Conservation (phyloP, 2,888 invertebrate species). For the Agrenia bidenticulata region DNA sequence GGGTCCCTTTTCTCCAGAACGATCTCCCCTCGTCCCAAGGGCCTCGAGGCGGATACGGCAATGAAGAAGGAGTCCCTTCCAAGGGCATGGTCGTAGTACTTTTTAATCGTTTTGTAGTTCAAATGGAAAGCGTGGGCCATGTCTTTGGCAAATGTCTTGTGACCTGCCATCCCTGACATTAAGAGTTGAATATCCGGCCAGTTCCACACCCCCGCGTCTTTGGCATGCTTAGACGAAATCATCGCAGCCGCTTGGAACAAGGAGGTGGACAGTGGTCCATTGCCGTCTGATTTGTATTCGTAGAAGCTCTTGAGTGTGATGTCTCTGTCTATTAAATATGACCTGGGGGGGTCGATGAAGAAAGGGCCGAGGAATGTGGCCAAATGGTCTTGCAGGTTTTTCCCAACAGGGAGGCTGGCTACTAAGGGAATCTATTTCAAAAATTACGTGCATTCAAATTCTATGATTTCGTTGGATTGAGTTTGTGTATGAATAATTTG, state of each 20-base stretch:
- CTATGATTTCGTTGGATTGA: not conserved
- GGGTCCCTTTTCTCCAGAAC: conserved; percentile 36
- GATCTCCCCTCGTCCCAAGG: conserved; percentile 37
- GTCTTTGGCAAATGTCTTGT: conserved; percentile 38
- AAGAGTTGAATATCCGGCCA: conserved; percentile 44
- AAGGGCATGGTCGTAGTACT: conserved; percentile 33
- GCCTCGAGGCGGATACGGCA: conserved; percentile 33
- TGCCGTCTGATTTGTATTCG: conserved; percentile 42
- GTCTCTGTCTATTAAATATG: conserved; percentile 41
- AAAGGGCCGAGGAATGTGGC: conserved; percentile 30
- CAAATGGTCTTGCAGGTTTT: conserved; percentile 29
- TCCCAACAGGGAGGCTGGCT: conserved; percentile 28
- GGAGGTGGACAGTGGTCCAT: conserved; percentile 34
- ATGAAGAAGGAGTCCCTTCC: conserved; percentile 42
- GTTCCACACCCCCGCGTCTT: conserved; percentile 26
- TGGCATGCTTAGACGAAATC: conserved; percentile 38
- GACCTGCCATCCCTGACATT: conserved; percentile 32
- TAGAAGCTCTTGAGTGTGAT: conserved; percentile 35
- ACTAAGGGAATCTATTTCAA: conserved; percentile 21
- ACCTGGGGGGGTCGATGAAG: conserved; percentile 41
- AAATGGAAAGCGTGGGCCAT: conserved; percentile 39
- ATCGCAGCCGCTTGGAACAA: conserved; percentile 42
- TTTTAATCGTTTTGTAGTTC: conserved; percentile 33
- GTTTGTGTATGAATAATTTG: not conserved
- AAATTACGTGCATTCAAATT: not conserved